Base-by-base conservation (phyloP, 2,888 invertebrate species). In the Philereme transversata region DNA sequence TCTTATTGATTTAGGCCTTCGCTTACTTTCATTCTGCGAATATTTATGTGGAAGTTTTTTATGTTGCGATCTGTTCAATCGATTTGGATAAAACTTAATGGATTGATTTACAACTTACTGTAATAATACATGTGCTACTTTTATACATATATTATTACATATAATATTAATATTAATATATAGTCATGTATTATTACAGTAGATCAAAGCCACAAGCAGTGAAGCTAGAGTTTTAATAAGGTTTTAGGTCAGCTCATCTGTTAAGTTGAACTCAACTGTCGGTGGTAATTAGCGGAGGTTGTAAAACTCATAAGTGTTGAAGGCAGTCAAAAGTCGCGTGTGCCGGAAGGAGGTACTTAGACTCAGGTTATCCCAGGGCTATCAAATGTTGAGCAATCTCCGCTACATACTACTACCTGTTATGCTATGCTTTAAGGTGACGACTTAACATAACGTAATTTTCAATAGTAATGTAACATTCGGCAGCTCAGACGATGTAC, bases 271-370 rank as follows among this genome's bases (percentile, higher is more conserved):
- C 61, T 65, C 74, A 78, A 74, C 66, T 60, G 69, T 64, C 73
- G 74, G 74, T 74, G 74, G 62, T 81, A 82, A 84, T 83, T 82
- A 79, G 78, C 78, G 81, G 80, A 82, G 79, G 78, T 81, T 82
- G 79, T 77, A 77, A 74, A 76, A 78, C 76, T 72, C 73, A 69
- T 70, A 70, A 70, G 66, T 73, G 71, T 72, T 78, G 81, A 76
- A 81, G 82, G 79, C 70, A 81, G 76, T 79, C 80, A 80, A 81
- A 80, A 87, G 86, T 83, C 85, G 82, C 81, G 78, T 75, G 77
- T 79, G 75, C 77, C 83, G 90, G 91, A 91, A 88, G 86, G 76
- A 74, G 77, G 85, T 84, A 68, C 81, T 89, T 88, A 86, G 72
- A 70, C 68, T 68, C 60, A 57, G 67, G 71, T 83, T 87, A 88